A percentile compares a stretch with the other conserved stretches of the same genome.
These are phyloP conservation scores for Amiota communis DNA, from an alignment of 2,888 invertebrate species.

Conservation along the genomic window DNA sequence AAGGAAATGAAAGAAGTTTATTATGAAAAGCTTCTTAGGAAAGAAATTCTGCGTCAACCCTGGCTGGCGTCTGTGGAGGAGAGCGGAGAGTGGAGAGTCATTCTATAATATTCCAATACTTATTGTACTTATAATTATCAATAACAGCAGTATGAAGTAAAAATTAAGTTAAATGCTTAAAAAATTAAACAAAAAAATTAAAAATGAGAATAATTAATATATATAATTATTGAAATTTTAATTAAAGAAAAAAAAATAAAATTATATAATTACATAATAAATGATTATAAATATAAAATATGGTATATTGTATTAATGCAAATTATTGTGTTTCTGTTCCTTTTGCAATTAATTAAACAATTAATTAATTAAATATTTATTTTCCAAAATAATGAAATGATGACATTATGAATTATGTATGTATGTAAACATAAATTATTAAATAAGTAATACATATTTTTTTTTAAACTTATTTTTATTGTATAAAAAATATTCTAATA, in stretches of 20 bases:
- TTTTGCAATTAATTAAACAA: conserved; percentile 13
- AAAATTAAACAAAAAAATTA: neutral
- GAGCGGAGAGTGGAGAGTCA: too few species aligned
- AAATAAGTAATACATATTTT: neutral
- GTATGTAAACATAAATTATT: conserved; percentile 12
- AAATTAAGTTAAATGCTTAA: neutral
- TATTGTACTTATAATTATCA: neutral
- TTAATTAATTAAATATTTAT: neutral
- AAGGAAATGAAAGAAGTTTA: too few species aligned
- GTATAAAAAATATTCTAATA: conserved; percentile 25
- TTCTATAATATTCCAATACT: too few species aligned
- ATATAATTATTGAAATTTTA: conserved; percentile 46
- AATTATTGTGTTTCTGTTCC: conserved; percentile 20
- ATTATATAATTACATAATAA: neutral
- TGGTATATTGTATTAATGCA: conserved; percentile 8
- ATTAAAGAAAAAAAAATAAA: conserved; percentile 26
- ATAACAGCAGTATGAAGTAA: neutral
- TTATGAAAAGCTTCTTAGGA: too few species aligned
- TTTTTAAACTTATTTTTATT: neutral
- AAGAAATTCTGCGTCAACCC: too few species aligned
- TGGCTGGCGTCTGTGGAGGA: too few species aligned
- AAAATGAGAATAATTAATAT: conserved; percentile 29
- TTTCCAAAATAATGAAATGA: neutral
- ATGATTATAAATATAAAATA: neutral
- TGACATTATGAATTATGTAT: conserved; percentile 3